Percentiles rank a stretch among this genome's conserved stretches.
Evolutionary conservation across 2,797 vertebrate genomes (phyloP).

Genomic region (Coregonus ussuriensis): DNA sequence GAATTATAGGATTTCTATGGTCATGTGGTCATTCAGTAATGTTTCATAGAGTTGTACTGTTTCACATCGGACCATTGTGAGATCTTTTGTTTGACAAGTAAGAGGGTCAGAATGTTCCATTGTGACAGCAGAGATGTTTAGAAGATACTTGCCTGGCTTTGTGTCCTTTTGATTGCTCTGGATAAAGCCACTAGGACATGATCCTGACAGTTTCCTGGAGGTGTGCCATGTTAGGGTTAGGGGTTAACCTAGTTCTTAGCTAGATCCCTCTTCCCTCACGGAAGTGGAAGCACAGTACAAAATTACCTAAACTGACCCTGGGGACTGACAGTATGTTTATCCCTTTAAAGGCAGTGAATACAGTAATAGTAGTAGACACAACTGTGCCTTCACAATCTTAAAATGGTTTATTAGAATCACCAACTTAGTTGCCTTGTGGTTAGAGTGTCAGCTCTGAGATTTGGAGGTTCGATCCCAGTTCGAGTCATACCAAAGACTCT

Average conservation of each 20-base stretch:
- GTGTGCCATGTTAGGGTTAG: not conserved
- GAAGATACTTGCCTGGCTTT: not conserved
- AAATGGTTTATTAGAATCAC: not conserved
- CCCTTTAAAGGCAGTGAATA: not conserved
- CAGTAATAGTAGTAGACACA: not conserved
- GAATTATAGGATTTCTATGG: not conserved
- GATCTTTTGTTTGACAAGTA: too few relatives aligned
- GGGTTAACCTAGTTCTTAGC: constrained; percentile 31
- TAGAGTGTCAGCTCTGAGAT: not conserved
- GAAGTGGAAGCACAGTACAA: constrained; percentile 33
- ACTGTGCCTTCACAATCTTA: not conserved
- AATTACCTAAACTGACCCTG: constrained; percentile 42
- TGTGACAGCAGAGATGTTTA: not conserved
- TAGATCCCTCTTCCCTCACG: constrained; percentile 29
- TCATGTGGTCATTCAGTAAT: not conserved
- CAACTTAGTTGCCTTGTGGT: not conserved
- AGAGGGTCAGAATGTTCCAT: not conserved
- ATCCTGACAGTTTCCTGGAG: constrained; percentile 2
- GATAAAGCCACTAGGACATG: constrained; percentile 21
- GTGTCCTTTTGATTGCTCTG: constrained; percentile 14
- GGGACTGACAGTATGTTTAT: constrained; percentile 13
- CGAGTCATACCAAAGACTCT: not conserved
- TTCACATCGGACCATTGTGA: too few relatives aligned
- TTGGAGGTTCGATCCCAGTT: not conserved
- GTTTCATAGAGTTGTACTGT: not conserved